phyloP scores from a whole-genome alignment of 2,888 invertebrate species.

The Hipparchia semele region DNA sequence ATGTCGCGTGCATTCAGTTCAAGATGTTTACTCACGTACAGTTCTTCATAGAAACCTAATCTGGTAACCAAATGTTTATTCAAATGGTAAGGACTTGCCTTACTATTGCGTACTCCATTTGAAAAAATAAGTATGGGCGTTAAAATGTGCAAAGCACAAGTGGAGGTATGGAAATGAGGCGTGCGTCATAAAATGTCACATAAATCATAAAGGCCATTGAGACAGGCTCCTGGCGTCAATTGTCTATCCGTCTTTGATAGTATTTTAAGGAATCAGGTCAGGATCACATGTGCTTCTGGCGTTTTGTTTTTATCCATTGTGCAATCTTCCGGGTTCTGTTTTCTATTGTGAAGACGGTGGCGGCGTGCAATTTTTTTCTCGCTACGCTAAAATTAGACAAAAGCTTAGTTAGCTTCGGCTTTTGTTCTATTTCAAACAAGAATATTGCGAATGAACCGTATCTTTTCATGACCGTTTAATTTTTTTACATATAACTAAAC shows the following conservation, averaged over 20 bases:
- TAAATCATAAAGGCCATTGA: conserved; percentile 78
- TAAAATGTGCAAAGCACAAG: conserved; percentile 79
- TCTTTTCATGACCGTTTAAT: background rate
- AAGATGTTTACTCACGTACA: conserved; percentile 67
- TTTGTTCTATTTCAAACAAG: conserved; percentile 24
- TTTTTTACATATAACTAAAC: conserved; percentile 1
- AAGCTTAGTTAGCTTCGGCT: conserved; percentile 24
- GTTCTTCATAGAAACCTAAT: conserved; percentile 73
- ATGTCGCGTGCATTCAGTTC: conserved; percentile 42
- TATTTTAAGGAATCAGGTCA: conserved; percentile 75
- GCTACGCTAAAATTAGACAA: conserved; percentile 24
- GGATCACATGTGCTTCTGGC: conserved; percentile 77
- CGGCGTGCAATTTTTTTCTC: conserved; percentile 75
- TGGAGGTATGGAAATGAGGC: conserved; percentile 77
- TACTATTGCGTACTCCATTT: conserved; percentile 56
- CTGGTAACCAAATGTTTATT: conserved; percentile 82
- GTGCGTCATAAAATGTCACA: conserved; percentile 77
- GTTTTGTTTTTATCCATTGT: conserved; percentile 65
- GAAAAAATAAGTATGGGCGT: conserved; percentile 70
- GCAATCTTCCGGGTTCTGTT: conserved; percentile 76
- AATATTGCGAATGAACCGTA: conserved; percentile 42
- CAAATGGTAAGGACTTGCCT: conserved; percentile 71
- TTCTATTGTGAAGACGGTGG: conserved; percentile 55
- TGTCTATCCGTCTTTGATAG: conserved; percentile 60
- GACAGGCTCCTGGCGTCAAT: conserved; percentile 66